phyloP scores from a whole-genome alignment of 2,888 invertebrate species.

The Toxonevra muliebris region DNA sequence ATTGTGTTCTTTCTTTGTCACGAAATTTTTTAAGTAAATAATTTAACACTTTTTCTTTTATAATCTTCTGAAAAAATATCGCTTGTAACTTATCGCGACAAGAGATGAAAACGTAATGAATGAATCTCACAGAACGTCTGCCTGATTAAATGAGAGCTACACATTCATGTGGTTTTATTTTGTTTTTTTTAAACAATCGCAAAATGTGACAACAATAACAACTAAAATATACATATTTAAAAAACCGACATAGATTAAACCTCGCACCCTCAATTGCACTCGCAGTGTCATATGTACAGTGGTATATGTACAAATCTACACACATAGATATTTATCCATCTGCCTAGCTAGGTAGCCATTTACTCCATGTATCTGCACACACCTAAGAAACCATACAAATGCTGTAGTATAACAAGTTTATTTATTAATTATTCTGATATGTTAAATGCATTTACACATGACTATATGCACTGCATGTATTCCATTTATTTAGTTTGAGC shows the following conservation, averaged over 20 bases:
- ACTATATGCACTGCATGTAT: too few relatives aligned
- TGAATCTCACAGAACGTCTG: constrained; percentile 4
- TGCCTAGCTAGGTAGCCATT: too few relatives aligned
- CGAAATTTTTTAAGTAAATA: neutral
- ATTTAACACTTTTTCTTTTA: neutral
- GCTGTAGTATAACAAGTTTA: neutral
- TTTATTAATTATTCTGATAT: neutral
- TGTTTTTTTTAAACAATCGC: neutral
- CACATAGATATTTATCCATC: too few relatives aligned
- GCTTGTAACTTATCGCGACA: constrained; percentile 11
- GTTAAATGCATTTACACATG: neutral
- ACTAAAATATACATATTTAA: neutral
- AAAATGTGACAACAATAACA: neutral
- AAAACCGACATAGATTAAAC: neutral
- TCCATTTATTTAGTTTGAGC: too few relatives aligned
- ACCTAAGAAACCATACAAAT: neutral
- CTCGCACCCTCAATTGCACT: neutral
- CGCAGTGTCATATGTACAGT: too few relatives aligned
- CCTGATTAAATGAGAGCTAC: neutral
- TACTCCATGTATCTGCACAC: neutral
- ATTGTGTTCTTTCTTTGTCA: constrained; percentile 31
- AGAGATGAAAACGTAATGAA: constrained; percentile 22
- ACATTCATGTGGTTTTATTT: neutral
- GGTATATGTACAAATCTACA: too few relatives aligned
- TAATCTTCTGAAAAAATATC: neutral